Conservation (phyloP, 2,888 invertebrate species). For the Tachina lurida region DNA sequence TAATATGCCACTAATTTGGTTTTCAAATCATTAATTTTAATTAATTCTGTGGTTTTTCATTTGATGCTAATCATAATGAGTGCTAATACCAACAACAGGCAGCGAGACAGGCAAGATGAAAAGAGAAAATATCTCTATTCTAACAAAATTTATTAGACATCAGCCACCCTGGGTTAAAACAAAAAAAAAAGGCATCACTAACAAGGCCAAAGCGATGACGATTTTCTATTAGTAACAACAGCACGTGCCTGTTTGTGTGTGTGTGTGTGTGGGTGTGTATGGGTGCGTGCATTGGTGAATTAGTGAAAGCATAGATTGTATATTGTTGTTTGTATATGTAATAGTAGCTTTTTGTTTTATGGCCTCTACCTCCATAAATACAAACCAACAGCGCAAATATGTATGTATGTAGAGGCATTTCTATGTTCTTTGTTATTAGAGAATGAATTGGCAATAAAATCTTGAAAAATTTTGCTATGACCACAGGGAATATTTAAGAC, state of each 20-base stretch:
- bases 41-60: constrained; percentile 68
- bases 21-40: constrained; percentile 72
- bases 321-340: constrained; percentile 30
- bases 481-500: constrained; percentile 71
- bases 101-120: not conserved
- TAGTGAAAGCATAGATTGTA: too few relatives aligned
- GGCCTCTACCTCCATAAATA: constrained; percentile 44
- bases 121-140: constrained; percentile 14
- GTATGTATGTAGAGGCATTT: not conserved
- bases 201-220: constrained; percentile 22
- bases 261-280: constrained; percentile 13
- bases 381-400: not conserved
- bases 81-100: constrained; percentile 52
- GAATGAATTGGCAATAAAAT: constrained; percentile 51
- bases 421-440: constrained; percentile 16
- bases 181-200: constrained; percentile 20
- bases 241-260: not conserved
- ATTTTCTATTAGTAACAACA: constrained; percentile 4
- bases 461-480: constrained; percentile 55
- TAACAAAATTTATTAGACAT: constrained; percentile 49
- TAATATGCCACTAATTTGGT: constrained; percentile 71
- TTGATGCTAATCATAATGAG: constrained; percentile 71
- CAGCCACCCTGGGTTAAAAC: constrained; percentile 12
- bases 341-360: constrained; percentile 48
- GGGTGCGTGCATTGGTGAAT: not conserved